Conservation (phyloP, 2,113 vertebrate species). For the Sorex araneus region DNA sequence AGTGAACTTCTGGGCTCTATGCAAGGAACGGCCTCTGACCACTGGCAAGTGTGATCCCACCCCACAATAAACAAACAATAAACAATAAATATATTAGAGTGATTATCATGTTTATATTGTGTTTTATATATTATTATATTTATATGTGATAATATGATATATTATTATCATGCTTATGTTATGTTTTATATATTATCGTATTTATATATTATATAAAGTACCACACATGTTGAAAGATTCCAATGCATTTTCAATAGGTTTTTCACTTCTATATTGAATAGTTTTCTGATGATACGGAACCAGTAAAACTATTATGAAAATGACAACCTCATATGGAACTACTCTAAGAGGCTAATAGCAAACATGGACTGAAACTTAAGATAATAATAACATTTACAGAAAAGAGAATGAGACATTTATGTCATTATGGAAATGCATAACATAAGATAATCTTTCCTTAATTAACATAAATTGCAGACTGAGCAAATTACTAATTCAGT, state of each 20-base stretch:
- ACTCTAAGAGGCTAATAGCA: constrained; percentile 67
- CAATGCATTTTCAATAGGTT: constrained; percentile 49
- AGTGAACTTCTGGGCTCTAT: too few relatives aligned
- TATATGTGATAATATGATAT: too few relatives aligned
- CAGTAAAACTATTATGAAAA: constrained; percentile 67
- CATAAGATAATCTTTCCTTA: constrained; percentile 75
- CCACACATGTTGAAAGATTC: constrained; percentile 58
- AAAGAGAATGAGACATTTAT: constrained; percentile 66
- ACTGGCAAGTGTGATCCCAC: too few relatives aligned
- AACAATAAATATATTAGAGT: too few relatives aligned
- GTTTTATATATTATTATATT: too few relatives aligned
- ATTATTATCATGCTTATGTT: too few relatives aligned
- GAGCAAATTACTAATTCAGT: constrained; percentile 75
- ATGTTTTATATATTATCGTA: too few relatives aligned
- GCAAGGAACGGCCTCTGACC: too few relatives aligned
- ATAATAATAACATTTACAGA: constrained; percentile 68
- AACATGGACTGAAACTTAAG: constrained; percentile 63
- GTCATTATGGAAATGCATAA: constrained; percentile 74
- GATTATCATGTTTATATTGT: too few relatives aligned
- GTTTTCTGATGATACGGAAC: constrained; percentile 32
- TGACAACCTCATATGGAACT: constrained; percentile 49
- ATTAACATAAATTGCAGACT: constrained; percentile 81
- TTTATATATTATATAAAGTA: constrained; percentile 1
- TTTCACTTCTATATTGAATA: constrained; percentile 59
- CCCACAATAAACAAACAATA: too few relatives aligned